Base-by-base conservation (phyloP, 1,140 invertebrate species). In the Zaprionus kolodkinae region DNA sequence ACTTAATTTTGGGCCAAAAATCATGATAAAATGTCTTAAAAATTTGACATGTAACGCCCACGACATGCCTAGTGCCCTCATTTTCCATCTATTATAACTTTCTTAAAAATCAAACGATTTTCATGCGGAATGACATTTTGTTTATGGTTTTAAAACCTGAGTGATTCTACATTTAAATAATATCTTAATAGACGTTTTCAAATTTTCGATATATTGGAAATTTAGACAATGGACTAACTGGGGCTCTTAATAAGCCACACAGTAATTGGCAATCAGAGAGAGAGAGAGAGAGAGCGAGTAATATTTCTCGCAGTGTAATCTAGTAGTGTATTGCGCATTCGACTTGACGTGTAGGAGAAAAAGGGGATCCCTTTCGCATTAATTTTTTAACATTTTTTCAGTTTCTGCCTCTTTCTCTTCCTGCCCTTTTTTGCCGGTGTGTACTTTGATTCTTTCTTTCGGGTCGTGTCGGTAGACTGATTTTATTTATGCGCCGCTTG, bases 401-500 rank as follows among this genome's bases (percentile, higher is more conserved):
- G 36, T 33, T 59, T 36, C 45, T 35, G 61, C 43, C 38, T 63
- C 63, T 67, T 64, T 45, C 38, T 55, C 48, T 55, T 9, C 57
- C 60, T 21, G 21, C 21, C 21, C 21, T 2, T 21, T 21, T 59
- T 56, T 64, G 67, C 57, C 57, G 59, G 35, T 67, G 40, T 70
- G 55, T 70, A 45, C 40, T 67, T 66, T 62, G 21, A 57, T 74
- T 65, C 50, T 76, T 76, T 76, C 71, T 72, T 36, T 72, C 48
- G 35, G 36, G 57, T 52, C 72, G 40, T 45, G 40, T 13, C 52
- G 67, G 67, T 69, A 74, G 70, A 87, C 76, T 83, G 78, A 76
- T 89, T 88, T 88, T 89, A 89, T 89, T 89, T 89, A 89, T 89
- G 85, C 85, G 72, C 78, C 85, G 81, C 85, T 89, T 89, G 85